Evolutionary conservation across 2,888 invertebrate genomes (phyloP).

Genomic region (Ophion costatus): DNA sequence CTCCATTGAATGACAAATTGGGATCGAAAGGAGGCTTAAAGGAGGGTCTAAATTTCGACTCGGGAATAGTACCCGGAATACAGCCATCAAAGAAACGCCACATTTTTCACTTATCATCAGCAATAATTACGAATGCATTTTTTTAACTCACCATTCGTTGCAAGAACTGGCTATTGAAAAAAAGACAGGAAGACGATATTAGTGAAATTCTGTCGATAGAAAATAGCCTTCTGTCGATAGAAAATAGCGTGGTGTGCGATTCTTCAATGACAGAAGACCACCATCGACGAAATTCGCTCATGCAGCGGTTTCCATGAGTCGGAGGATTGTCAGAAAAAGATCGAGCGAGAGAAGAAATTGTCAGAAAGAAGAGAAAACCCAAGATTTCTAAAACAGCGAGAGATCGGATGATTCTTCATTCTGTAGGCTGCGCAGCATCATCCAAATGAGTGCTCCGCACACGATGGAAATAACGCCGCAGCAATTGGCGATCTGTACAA

Average conservation of each 20-base stretch:
- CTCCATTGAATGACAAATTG: no score
- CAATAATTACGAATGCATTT: not conserved
- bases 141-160: not conserved
- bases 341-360: constrained; percentile 48
- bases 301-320: not conserved
- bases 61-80: no score
- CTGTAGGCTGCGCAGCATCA: constrained; percentile 38
- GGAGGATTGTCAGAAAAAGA: not conserved
- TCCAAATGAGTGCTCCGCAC: constrained; percentile 35
- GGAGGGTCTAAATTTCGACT: no score
- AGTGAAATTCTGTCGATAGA: not conserved
- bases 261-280: not conserved
- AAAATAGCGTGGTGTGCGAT: not conserved
- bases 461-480: constrained; percentile 5
- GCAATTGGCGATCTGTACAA: constrained; percentile 10
- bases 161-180: no score
- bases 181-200: not conserved
- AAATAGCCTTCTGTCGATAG: not conserved
- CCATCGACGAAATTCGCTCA: not conserved
- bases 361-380: constrained; percentile 59
- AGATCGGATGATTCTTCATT: constrained; percentile 63
- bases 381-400: constrained; percentile 61
- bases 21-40: no score
- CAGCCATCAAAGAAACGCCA: not conserved
- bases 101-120: not conserved